Conservation (phyloP, 1,140 invertebrate species). For the Antheraea mylitta region DNA sequence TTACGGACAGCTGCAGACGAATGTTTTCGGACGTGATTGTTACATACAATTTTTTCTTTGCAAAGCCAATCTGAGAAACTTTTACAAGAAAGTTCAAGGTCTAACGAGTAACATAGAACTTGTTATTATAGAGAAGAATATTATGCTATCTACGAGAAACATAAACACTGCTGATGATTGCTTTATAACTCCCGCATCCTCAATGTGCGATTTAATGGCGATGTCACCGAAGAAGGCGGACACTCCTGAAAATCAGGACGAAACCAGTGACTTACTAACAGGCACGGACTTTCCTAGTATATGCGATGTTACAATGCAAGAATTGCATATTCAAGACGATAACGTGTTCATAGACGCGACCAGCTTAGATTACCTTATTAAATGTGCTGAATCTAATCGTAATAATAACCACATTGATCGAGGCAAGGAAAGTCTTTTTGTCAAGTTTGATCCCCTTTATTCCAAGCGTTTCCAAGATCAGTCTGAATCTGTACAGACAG, state of each 20-base stretch:
- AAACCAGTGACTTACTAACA: constrained; percentile 59
- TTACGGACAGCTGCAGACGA: background rate
- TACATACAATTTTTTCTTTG: background rate
- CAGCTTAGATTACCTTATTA: constrained; percentile 62
- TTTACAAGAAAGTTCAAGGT: background rate
- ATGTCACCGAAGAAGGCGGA: constrained; percentile 52
- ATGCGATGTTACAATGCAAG: constrained; percentile 67
- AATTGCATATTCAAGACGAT: constrained; percentile 53
- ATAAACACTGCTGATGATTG: constrained; percentile 47
- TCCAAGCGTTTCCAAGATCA: constrained; percentile 45
- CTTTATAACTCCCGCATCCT: constrained; percentile 57
- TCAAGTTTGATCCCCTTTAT: constrained; percentile 82
- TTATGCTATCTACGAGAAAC: constrained; percentile 42
- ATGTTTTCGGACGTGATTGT: background rate
- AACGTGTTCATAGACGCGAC: constrained; percentile 54
- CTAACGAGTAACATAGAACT: background rate
- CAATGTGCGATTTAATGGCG: constrained; percentile 55
- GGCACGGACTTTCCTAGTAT: constrained; percentile 58
- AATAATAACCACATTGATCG: constrained; percentile 57
- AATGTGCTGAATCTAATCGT: constrained; percentile 55
- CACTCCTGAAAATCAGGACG: constrained; percentile 33
- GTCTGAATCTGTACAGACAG: constrained; percentile 31
- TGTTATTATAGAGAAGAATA: background rate
- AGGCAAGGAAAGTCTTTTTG: constrained; percentile 79
- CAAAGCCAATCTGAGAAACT: background rate